phyloP scores from a whole-genome alignment of 2,113 vertebrate species.

The Anarrhichthys ocellatus region DNA sequence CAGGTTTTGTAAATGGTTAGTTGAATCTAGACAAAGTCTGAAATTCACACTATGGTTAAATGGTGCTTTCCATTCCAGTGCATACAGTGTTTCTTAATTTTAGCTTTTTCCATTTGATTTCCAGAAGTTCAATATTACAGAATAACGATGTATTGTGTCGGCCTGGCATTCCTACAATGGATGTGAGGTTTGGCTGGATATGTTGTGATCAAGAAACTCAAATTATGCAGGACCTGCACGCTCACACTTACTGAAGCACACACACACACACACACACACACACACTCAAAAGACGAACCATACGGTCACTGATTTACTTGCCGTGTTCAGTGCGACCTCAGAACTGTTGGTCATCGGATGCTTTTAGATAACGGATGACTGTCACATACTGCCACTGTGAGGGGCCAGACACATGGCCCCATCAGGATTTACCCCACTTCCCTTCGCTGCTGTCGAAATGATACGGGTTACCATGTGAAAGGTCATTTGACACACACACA shows the following conservation, averaged over 20 bases:
- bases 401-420: slow-evolving; percentile 65
- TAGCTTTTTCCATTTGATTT: slow-evolving; percentile 47
- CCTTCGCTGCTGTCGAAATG: slow-evolving; percentile 80
- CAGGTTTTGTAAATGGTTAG: slow-evolving; percentile 60
- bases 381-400: slow-evolving; percentile 79
- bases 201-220: slow-evolving; percentile 47
- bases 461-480: slow-evolving; percentile 82
- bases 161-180: slow-evolving; percentile 33
- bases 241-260: slow-evolving; percentile 58
- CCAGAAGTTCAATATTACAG: slow-evolving; percentile 48
- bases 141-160: slow-evolving; percentile 37
- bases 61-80: slow-evolving; percentile 79
- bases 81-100: slow-evolving; percentile 55
- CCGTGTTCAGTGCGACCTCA: slow-evolving; percentile 66
- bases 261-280: slow-evolving; percentile 20
- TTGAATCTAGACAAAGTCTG: slow-evolving; percentile 53
- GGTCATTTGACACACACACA: slow-evolving; percentile 65
- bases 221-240: slow-evolving; percentile 52
- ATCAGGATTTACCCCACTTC: slow-evolving; percentile 67
- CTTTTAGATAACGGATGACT: slow-evolving; percentile 70
- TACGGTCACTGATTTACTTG: slow-evolving; percentile 51
- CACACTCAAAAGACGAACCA: slow-evolving; percentile 48
- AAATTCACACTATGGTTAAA: slow-evolving; percentile 60
- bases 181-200: slow-evolving; percentile 41
- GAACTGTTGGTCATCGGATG: slow-evolving; percentile 64